These are phyloP conservation scores for Mixornis gularis DNA, from an alignment of 2,113 vertebrate species.

Conservation along the genomic window DNA sequence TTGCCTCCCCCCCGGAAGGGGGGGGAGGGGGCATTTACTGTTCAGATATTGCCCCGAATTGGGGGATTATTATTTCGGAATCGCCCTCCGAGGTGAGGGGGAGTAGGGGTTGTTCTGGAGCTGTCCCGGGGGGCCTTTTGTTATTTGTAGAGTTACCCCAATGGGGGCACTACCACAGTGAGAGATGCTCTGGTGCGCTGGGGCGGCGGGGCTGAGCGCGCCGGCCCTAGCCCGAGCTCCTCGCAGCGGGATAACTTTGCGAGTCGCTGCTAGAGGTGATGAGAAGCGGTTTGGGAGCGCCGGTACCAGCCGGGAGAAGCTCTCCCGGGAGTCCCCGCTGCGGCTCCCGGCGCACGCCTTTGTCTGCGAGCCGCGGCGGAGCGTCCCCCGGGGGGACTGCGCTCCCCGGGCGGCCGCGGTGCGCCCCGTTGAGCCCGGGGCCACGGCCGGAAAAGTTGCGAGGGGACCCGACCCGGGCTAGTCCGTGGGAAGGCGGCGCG, in stretches of 20 bases:
- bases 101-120: neutral
- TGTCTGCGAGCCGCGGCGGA: neutral
- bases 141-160: neutral
- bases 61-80: neutral
- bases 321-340: neutral
- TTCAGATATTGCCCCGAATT: neutral
- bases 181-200: neutral
- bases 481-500: neutral
- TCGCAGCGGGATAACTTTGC: neutral
- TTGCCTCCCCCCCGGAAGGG: neutral
- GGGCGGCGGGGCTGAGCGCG: neutral
- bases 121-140: neutral
- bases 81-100: neutral
- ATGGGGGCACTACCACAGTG: neutral
- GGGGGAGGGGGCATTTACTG: neutral
- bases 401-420: neutral
- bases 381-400: neutral
- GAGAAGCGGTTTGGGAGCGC: neutral
- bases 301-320: neutral
- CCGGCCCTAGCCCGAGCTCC: neutral
- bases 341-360: neutral
- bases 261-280: neutral
- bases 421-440: neutral
- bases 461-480: neutral
- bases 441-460: neutral